Percentiles rank a stretch among this genome's conserved stretches.
Conservation (phyloP, 2,113 vertebrate genomes). For the Neolamprologus hecqui region DNA sequence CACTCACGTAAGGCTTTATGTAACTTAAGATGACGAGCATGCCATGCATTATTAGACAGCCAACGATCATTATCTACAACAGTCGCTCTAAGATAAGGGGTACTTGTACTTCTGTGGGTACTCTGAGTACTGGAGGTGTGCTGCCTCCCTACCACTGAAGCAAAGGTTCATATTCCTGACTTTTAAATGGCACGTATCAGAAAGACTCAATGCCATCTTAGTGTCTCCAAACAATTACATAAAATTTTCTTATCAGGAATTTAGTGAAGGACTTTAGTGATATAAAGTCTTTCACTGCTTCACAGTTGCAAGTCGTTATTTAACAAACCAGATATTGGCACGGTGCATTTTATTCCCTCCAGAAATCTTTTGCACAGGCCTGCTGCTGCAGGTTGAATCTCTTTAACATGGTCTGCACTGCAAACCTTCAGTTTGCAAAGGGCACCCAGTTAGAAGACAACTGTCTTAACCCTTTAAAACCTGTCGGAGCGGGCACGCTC, state of each 20-base stretch:
- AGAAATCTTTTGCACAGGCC: background rate
- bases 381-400: background rate
- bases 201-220: background rate
- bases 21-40: background rate
- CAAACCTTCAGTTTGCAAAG: background rate
- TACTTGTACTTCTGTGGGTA: background rate
- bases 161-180: background rate
- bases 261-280: background rate
- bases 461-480: background rate
- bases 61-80: background rate
- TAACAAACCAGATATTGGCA: background rate
- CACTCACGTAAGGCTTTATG: background rate
- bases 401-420: background rate
- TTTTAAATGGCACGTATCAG: background rate
- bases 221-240: background rate
- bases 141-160: background rate
- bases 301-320: background rate
- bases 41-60: background rate
- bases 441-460: background rate
- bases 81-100: background rate
- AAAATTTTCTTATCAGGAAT: background rate
- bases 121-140: background rate
- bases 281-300: background rate
- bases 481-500: rapidly evolving
- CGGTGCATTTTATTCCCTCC: background rate